These are phyloP conservation scores for Tautogolabrus adspersus DNA, from an alignment of 2,113 vertebrate genomes.

Conservation along the genomic window DNA sequence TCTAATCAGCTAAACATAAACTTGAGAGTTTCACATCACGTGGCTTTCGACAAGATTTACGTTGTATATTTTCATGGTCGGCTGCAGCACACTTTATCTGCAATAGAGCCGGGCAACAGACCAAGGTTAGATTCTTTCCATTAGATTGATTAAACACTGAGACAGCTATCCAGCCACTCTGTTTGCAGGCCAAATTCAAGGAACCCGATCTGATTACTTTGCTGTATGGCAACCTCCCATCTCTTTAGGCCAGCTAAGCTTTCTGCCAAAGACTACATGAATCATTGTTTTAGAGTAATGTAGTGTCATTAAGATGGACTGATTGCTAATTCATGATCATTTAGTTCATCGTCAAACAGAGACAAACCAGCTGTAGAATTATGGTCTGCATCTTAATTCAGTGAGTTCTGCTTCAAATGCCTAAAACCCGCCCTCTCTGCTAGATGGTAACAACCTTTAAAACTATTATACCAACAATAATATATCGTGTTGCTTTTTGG, in stretches of 20 bases:
- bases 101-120: background rate
- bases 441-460: background rate
- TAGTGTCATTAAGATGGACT: background rate
- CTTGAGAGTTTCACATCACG: background rate
- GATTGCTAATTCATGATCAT: background rate
- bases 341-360: background rate
- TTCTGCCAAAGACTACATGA: constrained; percentile 18
- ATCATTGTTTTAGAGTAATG: background rate
- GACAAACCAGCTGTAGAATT: background rate
- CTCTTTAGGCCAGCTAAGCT: constrained; percentile 8
- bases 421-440: too few species aligned
- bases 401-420: background rate
- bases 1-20: background rate
- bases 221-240: constrained; percentile 8
- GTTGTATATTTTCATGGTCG: constrained; percentile 14
- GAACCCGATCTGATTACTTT: constrained; percentile 42
- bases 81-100: constrained; percentile 2
- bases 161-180: constrained; percentile 27
- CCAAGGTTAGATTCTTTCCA: constrained; percentile 27
- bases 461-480: background rate
- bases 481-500: background rate
- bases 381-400: background rate
- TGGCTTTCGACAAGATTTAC: constrained; percentile 14
- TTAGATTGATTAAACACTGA: constrained; percentile 66
- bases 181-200: constrained; percentile 47